Evolutionary conservation across 2,113 vertebrate species (phyloP), one percentile per base, ranked within the genome.

Genomic region (Orycteropus afer): DNA sequence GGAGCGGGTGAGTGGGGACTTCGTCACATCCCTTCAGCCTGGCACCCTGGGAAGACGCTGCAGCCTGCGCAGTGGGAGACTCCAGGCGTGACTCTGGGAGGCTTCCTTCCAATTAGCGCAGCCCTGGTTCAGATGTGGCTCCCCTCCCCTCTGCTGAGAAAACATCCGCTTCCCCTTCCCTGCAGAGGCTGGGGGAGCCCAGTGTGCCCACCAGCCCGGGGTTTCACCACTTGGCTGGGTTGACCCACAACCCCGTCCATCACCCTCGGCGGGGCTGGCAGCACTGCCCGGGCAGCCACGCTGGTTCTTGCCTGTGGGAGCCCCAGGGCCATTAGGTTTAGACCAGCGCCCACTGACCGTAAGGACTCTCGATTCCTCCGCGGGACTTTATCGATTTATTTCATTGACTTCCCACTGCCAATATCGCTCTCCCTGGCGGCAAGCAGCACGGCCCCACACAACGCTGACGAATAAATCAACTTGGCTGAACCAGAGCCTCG

Each of bases 401-500:
- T 97, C 97, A 97, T 96, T 91, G 98, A 97, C 97, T 98, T 98
- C 97, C 97, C 97, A 97, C 98, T 97, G 97, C 98, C 91, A 57
- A 92, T 88, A 89, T 69, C 97, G 97, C 98, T 97, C 98, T 95
- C 96, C 80, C 92, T 9, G 78, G 95, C 90, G 92, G 89, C 93
- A 63, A 86, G 94, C 95, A 80, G 9, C 92, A 29, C 7, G 29
- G 96, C 85, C 81, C 91, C 93, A 59, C 87, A 69, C 91, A 55
- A 95, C 89, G 96, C 98, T 98, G 97, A 96, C 97, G 98, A 97
- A 97, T 90, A 96, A 98, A 98, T 97, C 98, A 98, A 89, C 96
- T 90, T 93, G n/a, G 90, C 55, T 34, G 94, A 95, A 88, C 78
- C 59, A 11, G 32, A 25, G 84, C 95, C 96, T 93, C 84, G 11